phyloP scores from a whole-genome alignment of 2,888 invertebrate species.

The Osmoderma eremita region DNA sequence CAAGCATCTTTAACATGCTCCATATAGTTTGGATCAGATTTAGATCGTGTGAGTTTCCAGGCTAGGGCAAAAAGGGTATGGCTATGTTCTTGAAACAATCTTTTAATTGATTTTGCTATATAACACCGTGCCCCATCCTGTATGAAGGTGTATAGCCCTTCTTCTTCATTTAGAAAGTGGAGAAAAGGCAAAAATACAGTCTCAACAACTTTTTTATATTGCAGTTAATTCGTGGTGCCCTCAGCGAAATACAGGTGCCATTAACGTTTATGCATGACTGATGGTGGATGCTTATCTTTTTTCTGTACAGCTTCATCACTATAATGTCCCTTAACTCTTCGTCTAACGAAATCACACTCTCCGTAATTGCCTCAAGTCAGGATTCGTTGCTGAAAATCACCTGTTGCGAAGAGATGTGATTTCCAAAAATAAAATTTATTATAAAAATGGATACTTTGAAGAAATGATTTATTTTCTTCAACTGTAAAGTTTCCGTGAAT shows the following conservation, averaged over 20 bases:
- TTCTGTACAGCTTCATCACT: too few relatives aligned
- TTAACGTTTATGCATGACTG: not conserved
- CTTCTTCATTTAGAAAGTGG: too few relatives aligned
- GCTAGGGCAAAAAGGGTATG: too few relatives aligned
- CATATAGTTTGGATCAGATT: too few relatives aligned
- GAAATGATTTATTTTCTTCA: not conserved
- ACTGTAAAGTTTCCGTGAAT: not conserved
- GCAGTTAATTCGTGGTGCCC: not conserved
- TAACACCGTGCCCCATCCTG: not conserved
- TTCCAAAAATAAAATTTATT: conserved; percentile 13
- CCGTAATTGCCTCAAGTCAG: not conserved
- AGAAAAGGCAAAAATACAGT: not conserved
- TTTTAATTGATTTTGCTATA: not conserved
- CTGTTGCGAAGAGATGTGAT: not conserved
- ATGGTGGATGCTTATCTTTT: too few relatives aligned
- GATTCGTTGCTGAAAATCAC: not conserved
- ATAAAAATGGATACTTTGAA: not conserved
- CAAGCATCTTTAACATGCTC: too few relatives aligned
- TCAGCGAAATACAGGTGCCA: not conserved
- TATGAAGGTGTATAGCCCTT: too few relatives aligned
- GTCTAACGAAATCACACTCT: too few relatives aligned
- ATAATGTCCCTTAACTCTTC: too few relatives aligned
- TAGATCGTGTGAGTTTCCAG: too few relatives aligned
- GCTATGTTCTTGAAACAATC: not conserved
- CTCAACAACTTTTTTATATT: not conserved